phyloP scores from a whole-genome alignment of 2,797 vertebrate genomes.

The Huso huso region DNA sequence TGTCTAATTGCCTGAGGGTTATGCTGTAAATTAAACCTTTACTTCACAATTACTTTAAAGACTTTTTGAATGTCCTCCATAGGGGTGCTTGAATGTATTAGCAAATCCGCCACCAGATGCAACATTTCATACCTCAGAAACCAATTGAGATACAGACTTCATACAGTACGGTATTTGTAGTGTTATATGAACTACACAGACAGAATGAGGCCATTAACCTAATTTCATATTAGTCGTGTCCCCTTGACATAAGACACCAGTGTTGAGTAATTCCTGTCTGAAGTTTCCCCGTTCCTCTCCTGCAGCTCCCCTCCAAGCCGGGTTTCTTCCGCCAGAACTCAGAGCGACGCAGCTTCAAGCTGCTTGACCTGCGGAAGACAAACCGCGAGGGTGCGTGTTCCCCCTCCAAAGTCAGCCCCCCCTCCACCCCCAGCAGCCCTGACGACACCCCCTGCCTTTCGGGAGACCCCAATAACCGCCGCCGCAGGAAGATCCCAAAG shows the following conservation, averaged over 20 bases:
- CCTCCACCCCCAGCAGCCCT: slow-evolving; percentile 93
- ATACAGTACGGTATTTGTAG: too few species aligned
- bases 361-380: slow-evolving; percentile 79
- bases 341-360: slow-evolving; percentile 82
- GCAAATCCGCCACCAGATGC: too few species aligned
- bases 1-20: too few species aligned
- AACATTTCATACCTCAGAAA: too few species aligned
- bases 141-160: too few species aligned
- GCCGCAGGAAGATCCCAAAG: slow-evolving; percentile 88
- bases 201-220: too few species aligned
- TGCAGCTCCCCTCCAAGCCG: slow-evolving; percentile 50
- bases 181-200: too few species aligned
- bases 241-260: neutral
- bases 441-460: slow-evolving; percentile 87
- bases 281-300: slow-evolving; percentile 17
- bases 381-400: slow-evolving; percentile 72
- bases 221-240: too few species aligned
- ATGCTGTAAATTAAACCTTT: too few species aligned
- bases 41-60: too few species aligned
- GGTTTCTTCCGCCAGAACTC: slow-evolving; percentile 82
- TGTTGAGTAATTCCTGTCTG: slow-evolving; percentile 16
- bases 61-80: too few species aligned
- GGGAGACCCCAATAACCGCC: slow-evolving; percentile 83
- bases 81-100: too few species aligned
- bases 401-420: slow-evolving; percentile 83